Evolutionary conservation across 2,888 invertebrate genomes (phyloP), one percentile per base, ranked within the genome.

Genomic region (Epirrhoe alternata): DNA sequence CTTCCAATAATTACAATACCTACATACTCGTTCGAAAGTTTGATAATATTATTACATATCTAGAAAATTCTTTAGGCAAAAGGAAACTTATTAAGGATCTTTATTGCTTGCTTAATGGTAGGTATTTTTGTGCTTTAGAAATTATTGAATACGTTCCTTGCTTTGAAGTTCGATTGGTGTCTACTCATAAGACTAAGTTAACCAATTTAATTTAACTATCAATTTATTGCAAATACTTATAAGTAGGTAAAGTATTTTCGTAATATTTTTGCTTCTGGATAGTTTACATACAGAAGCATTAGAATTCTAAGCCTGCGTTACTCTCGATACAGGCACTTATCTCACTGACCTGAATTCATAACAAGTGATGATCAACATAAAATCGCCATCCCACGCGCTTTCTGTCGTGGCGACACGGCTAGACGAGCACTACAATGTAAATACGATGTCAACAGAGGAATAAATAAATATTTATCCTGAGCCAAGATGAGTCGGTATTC

Each of bases 381-480:
- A 85, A 83, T 81, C 80, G 71, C 66, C 82, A 73, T 77, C 91
- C 91, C 84, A 91, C 90, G 87, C 89, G 76, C 76, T 69, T 74
- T 73, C 71, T 73, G 79, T 78, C 81, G 81, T 85, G 83, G 85
- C 81, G 83, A 88, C 89, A 86, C 80, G 79, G 81, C 84, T 82
- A 83, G 81, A 81, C 77, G 74, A 80, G 77, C 83, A 83, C 84
- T 88, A 88, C 88, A 88, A 91, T 92, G 91, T 91, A 90, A 91
- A 92, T 91, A 89, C 84, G 82, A 87, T 92, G 92, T 92, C 91
- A 90, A 91, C 91, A 87, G 80, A 75, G 78, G 86, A 89, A 90
- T 87, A 88, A 88, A 92, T 92, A 91, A 91, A 92, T 92, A 92
- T 91, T 92, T 90, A 92, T 89, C 83, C 85, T 80, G 81, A 83